phyloP scores from a whole-genome alignment of 2,113 vertebrate genomes.

The Abramis brama region DNA sequence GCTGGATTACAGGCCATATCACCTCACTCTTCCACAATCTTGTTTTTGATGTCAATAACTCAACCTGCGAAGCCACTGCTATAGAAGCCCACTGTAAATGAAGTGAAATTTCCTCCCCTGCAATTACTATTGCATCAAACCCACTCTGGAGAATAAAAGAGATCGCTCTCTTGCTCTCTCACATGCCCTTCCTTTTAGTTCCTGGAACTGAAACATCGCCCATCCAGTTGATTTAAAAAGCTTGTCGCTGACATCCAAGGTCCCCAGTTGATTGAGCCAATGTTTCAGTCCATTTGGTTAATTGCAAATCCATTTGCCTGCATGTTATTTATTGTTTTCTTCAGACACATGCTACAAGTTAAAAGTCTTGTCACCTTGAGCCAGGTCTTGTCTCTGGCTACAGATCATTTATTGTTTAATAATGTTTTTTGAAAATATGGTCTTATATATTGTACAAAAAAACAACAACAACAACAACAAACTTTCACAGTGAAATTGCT shows the following conservation, averaged over 20 bases:
- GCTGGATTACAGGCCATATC: conserved; percentile 42
- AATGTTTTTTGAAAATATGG: not conserved
- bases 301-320: conserved; percentile 70
- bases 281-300: conserved; percentile 63
- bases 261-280: conserved; percentile 57
- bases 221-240: conserved; percentile 57
- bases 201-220: conserved; percentile 56
- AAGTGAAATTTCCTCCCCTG: conserved; percentile 36
- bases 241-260: conserved; percentile 59
- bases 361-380: conserved; percentile 56
- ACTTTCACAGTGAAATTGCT: not conserved
- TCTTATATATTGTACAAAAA: not conserved
- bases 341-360: conserved; percentile 69
- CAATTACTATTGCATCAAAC: conserved; percentile 47
- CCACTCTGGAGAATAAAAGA: conserved; percentile 1
- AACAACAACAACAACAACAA: too few relatives aligned
- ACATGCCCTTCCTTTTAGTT: conserved; percentile 16
- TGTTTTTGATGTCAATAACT: conserved; percentile 48
- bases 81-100: conserved; percentile 25
- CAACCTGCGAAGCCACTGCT: conserved; percentile 3
- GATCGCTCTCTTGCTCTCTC: not conserved
- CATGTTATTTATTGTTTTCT: conserved; percentile 66
- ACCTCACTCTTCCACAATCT: conserved; percentile 28
- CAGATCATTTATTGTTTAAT: not conserved
- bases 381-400: not conserved